These are phyloP conservation scores for Neotoxoptera formosana DNA, from an alignment of 1,140 invertebrate species.

Conservation along the genomic window DNA sequence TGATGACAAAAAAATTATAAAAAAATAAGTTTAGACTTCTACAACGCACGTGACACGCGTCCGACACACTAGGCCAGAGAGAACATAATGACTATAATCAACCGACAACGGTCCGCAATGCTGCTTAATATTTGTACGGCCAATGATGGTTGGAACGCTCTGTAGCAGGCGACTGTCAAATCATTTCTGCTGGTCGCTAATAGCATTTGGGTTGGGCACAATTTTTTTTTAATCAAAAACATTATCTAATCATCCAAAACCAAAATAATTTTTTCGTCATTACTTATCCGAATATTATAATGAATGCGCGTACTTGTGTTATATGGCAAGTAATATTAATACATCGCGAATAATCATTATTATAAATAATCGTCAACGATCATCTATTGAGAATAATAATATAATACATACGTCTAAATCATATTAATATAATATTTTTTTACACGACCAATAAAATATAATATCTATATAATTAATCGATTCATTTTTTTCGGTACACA, in stretches of 20 bases:
- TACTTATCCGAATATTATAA: not conserved
- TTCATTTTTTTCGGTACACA: no score
- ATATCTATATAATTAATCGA: not conserved
- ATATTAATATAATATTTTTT: not conserved
- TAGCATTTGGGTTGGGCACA: not conserved
- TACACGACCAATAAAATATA: not conserved
- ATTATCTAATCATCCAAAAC: not conserved
- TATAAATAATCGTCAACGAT: not conserved
- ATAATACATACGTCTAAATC: not conserved
- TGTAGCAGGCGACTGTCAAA: not conserved
- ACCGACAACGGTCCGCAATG: not conserved
- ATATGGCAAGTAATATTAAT: not conserved
- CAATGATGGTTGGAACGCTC: not conserved
- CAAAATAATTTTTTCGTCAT: not conserved
- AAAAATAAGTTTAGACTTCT: not conserved
- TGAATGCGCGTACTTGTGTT: not conserved
- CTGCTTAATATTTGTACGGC: not conserved
- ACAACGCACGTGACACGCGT: not conserved
- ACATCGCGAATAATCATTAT: not conserved
- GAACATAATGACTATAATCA: not conserved
- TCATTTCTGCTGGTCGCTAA: not conserved
- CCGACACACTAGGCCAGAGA: not conserved
- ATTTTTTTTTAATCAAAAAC: not conserved
- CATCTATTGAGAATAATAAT: not conserved
- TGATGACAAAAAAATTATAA: not conserved